phyloP scores from a whole-genome alignment of 2,113 vertebrate genomes.

The Ceuthmochares aereus region DNA sequence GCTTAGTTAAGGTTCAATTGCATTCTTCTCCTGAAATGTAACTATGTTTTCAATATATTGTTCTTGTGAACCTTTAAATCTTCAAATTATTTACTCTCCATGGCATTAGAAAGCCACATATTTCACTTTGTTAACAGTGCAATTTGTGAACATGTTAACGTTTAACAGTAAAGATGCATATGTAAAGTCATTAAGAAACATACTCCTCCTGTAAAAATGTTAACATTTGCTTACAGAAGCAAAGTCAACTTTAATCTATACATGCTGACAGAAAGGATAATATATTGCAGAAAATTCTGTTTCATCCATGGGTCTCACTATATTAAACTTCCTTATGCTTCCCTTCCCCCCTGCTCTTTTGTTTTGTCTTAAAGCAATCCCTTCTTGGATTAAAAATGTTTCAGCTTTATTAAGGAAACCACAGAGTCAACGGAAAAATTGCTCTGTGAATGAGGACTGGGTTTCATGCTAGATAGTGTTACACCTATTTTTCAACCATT shows the following conservation, averaged over 20 bases:
- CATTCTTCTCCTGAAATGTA: background rate
- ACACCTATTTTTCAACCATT: background rate
- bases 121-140: background rate
- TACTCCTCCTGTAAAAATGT: background rate
- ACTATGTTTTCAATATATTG: background rate
- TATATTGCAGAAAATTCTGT: background rate
- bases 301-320: background rate
- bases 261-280: conserved; percentile 53
- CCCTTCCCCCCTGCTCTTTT: background rate
- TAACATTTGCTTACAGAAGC: conserved; percentile 8
- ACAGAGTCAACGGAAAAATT: background rate
- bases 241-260: conserved; percentile 30
- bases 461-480: conserved; percentile 11
- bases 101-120: background rate
- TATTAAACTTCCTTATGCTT: background rate
- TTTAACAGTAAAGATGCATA: conserved; percentile 34
- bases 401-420: conserved; percentile 42
- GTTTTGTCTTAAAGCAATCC: background rate
- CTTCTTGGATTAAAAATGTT: conserved; percentile 30
- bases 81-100: background rate
- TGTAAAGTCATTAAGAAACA: conserved; percentile 26
- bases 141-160: conserved; percentile 1
- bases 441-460: background rate
- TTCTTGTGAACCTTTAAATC: background rate
- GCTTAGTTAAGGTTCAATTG: conserved; percentile 36